Evolutionary conservation across 2,113 vertebrate species (phyloP).

Genomic region (Nesogale talazaci): DNA sequence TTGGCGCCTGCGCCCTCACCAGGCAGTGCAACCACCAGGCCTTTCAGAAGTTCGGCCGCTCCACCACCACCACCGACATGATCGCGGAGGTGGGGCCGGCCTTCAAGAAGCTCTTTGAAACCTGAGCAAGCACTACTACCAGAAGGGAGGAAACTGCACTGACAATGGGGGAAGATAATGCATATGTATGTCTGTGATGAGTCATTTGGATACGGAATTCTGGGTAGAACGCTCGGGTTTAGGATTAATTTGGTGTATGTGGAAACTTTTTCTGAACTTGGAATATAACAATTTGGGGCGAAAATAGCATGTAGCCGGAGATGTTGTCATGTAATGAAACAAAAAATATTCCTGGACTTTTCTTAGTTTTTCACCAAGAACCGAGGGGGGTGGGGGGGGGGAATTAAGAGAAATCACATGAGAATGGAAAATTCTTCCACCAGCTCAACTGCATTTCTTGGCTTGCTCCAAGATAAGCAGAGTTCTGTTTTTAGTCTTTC

Average conservation of each 20-base stretch:
- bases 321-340: slow-evolving; percentile 78
- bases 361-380: slow-evolving; percentile 80
- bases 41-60: slow-evolving; percentile 93
- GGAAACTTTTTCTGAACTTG: slow-evolving; percentile 82
- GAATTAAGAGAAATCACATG: slow-evolving; percentile 67
- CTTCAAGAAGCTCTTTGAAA: slow-evolving; percentile 95
- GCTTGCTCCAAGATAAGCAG: slow-evolving; percentile 60
- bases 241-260: slow-evolving; percentile 73
- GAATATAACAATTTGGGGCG: slow-evolving; percentile 71
- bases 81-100: slow-evolving; percentile 94
- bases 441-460: slow-evolving; percentile 69
- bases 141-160: slow-evolving; percentile 34
- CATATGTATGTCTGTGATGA: slow-evolving; percentile 52
- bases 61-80: slow-evolving; percentile 96
- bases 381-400: too few relatives aligned
- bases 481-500: slow-evolving; percentile 65
- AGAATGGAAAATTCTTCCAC: slow-evolving; percentile 69
- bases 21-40: slow-evolving; percentile 95
- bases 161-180: background rate
- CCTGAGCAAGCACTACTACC: slow-evolving; percentile 82
- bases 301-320: slow-evolving; percentile 75
- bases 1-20: slow-evolving; percentile 94
- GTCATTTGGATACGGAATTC: slow-evolving; percentile 75
- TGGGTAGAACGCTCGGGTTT: slow-evolving; percentile 72
- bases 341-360: slow-evolving; percentile 81